Conservation (phyloP, 2,888 invertebrate genomes). For the Machimus rusticus region DNA sequence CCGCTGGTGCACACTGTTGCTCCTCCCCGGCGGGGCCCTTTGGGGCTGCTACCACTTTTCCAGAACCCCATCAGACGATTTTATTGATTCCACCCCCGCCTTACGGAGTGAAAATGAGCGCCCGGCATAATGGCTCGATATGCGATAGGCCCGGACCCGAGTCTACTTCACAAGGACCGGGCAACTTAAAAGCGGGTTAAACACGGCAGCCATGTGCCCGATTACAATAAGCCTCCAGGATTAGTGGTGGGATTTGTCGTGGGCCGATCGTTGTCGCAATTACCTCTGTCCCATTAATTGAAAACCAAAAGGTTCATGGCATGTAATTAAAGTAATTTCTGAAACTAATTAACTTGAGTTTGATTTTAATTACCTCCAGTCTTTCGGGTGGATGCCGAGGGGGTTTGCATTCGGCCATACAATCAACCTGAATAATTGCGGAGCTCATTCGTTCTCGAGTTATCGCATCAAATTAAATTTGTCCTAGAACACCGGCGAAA, state of each 20-base stretch:
- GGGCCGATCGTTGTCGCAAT: neutral
- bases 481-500: neutral
- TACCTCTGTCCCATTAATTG: neutral
- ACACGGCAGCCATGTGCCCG: neutral
- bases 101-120: neutral
- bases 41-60: neutral
- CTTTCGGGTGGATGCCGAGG: neutral
- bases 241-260: slow-evolving; percentile 12
- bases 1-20: neutral
- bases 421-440: neutral
- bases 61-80: neutral
- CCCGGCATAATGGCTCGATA: neutral
- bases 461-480: neutral
- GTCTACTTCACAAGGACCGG: neutral
- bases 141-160: neutral
- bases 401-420: neutral
- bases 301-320: slow-evolving; percentile 1
- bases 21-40: neutral
- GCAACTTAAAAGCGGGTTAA: neutral
- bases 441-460: neutral
- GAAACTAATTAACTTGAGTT: slow-evolving; percentile 11
- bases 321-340: slow-evolving; percentile 1
- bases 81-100: neutral
- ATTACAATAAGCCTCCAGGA: neutral
- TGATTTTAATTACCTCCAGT: slow-evolving; percentile 3